These are phyloP conservation scores for Drosophila trichaetosa DNA, from an alignment of 2,888 invertebrate genomes.

Conservation along the genomic window DNA sequence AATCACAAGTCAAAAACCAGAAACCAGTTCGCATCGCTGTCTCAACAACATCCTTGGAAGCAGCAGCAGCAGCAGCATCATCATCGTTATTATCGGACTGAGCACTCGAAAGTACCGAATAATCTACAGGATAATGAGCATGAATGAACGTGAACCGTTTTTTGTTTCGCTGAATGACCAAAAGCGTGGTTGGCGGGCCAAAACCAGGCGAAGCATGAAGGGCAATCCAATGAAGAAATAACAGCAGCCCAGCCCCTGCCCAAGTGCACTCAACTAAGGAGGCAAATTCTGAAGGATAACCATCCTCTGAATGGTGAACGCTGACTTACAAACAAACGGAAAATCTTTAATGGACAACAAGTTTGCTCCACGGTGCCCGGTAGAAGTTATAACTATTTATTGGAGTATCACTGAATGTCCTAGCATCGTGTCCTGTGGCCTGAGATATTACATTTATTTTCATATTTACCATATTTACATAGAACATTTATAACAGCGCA, in stretches of 20 bases:
- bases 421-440: constrained; percentile 25
- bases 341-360: constrained; percentile 44
- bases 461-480: constrained; percentile 59
- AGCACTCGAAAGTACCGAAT: constrained; percentile 77
- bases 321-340: constrained; percentile 40
- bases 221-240: constrained; percentile 49
- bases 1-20: constrained; percentile 34
- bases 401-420: constrained; percentile 11
- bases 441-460: constrained; percentile 61
- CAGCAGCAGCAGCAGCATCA: constrained; percentile 8
- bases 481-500: constrained; percentile 41
- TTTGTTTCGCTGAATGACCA: constrained; percentile 27
- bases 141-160: constrained; percentile 74
- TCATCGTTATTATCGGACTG: constrained; percentile 78
- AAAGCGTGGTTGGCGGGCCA: constrained; percentile 4
- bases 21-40: constrained; percentile 21
- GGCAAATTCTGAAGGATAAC: constrained; percentile 57
- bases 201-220: constrained; percentile 47
- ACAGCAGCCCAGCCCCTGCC: constrained; percentile 31
- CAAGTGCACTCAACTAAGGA: constrained; percentile 61
- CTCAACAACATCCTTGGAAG: constrained; percentile 59
- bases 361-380: constrained; percentile 1
- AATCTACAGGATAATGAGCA: constrained; percentile 80
- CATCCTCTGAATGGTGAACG: constrained; percentile 52
- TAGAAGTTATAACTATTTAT: constrained; percentile 9